Base-by-base conservation (phyloP, 1,140 invertebrate species). In the Ceratoteleas bidentatus region DNA sequence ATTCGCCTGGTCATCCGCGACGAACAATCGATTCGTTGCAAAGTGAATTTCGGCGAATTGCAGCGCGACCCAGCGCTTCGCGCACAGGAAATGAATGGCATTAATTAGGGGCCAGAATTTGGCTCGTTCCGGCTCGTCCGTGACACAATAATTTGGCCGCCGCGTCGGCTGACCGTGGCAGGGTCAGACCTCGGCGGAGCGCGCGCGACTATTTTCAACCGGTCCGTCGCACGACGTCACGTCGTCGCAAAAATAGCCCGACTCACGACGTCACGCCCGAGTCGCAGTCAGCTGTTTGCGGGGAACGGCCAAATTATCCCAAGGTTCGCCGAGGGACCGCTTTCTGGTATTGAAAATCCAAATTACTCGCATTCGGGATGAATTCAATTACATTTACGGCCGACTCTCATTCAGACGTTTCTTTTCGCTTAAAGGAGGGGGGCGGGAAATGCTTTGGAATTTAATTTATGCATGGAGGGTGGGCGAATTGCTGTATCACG, bases 141-240 rank as follows among this genome's bases (percentile, higher is more conserved):
- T 85, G 85, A 80, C 72, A 81, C 66, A 83, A 84, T 81, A 86
- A 84, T 34, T 79, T 78, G 69, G 75, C 82, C 75, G 76, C 49
- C 65, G 65, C 57, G 75, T 80, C 53, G 58, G 34, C 54, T 73
- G 80, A 81, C 72, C 70, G 80, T 79, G 70, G 58, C 70, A 73
- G 81, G 83, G 83, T 73, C 69, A 65, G 82, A 83, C 72, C 81
- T 72, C 70, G 62, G 76, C 62, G 24, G 24, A 24, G 24, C 4
- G 24, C 24, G 83, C 68, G 83, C 68, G 61, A 68, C 85, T 68
- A 83, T 81, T 87, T 87, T 88, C 85, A 86, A 85, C 86, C 72
- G 82, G 79, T 68, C 81, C 75, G 60, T 56, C 54, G 54, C 78
- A 66, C 86, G 57, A 88, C 87, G 87, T 88, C 87, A 88, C 84